Base-by-base conservation (phyloP, 2,888 invertebrate genomes). In the Prionchulus punctatus region DNA sequence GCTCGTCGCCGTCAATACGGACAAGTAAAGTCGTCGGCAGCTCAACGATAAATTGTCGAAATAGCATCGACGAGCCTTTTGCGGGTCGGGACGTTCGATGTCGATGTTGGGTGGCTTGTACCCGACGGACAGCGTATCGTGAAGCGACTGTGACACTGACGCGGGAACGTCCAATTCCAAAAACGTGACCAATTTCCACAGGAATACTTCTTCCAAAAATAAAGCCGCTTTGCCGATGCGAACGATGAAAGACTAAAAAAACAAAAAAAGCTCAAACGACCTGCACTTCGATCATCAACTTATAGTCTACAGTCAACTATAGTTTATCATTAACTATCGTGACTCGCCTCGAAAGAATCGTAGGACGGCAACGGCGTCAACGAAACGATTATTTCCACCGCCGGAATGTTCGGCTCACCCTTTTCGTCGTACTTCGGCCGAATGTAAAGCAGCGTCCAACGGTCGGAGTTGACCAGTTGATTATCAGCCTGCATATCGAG, bases 401-500 rank as follows among this genome's bases (percentile, higher is more conserved):
- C 86, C 31, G 86, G 84, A 62, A 80, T 74, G 59, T 69, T 67
- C n/a, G 70, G 65, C 57, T 68, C 60, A 31, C 72, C 71, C 57
- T 77, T 75, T 12, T 71, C 64, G 30, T 67, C 65, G 30, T 64
- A 63, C n/a, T 68, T 62, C 77, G 73, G 72, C 1, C 75, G 72
- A n/a, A 86, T 84, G 70, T 85, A 85, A 62, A 94, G 73, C 61
- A 90, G 79, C 54, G 88, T 86, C 2, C 88, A 86, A 64, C 83
- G 83, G 60, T 85, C 82, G 0, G 88, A 82, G 67, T 86, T 87
- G 63, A 86, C 78, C 57, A 94, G 70, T 78, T 94, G 84, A 71
- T 88, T 88, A 74, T 89, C 87, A 68, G 84, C 79, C 79, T 92
- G 91, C 67, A 91, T 80, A 68, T 84, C 81, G 57, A 79, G 78